Percentiles rank a stretch among this genome's conserved stretches.
Evolutionary conservation across 2,113 vertebrate genomes (phyloP).

Genomic region (Rhagologus leucostigma): DNA sequence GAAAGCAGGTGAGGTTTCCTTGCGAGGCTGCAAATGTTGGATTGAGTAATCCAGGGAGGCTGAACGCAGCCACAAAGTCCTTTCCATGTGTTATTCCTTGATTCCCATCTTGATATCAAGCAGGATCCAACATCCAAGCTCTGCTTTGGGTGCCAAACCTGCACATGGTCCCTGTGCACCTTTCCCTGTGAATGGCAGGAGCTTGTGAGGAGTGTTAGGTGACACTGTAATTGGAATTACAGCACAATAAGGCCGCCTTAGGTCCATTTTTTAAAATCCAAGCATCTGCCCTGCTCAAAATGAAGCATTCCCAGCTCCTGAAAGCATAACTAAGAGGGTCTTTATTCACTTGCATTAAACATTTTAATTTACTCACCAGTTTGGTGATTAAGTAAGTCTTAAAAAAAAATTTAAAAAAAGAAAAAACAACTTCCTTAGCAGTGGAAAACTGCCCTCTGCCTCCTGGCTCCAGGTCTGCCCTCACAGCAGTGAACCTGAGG

Average conservation of each 20-base stretch:
- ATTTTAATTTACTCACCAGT: not conserved
- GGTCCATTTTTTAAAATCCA: not conserved
- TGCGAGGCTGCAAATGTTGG: not conserved
- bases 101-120: not conserved
- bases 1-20: not conserved
- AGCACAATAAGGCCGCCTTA: not conserved
- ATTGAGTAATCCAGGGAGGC: not conserved
- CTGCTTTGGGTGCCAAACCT: not conserved
- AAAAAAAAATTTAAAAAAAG: not conserved
- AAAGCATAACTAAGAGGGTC: not conserved
- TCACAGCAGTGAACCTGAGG: not conserved
- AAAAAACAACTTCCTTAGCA: not conserved
- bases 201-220: not conserved
- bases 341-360: not conserved
- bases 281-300: not conserved
- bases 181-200: not conserved
- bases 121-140: not conserved
- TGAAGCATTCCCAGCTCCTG: not conserved
- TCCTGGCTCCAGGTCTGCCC: not conserved
- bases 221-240: not conserved
- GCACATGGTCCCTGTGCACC: fast-evolving
- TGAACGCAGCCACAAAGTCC: not conserved
- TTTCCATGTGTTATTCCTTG: not conserved
- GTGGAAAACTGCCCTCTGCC: not conserved
- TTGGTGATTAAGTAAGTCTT: not conserved